A percentile compares a stretch with the other conserved stretches of the same genome.
Evolutionary conservation across 2,797 vertebrate species (phyloP).

Genomic region (Selene dorsalis): DNA sequence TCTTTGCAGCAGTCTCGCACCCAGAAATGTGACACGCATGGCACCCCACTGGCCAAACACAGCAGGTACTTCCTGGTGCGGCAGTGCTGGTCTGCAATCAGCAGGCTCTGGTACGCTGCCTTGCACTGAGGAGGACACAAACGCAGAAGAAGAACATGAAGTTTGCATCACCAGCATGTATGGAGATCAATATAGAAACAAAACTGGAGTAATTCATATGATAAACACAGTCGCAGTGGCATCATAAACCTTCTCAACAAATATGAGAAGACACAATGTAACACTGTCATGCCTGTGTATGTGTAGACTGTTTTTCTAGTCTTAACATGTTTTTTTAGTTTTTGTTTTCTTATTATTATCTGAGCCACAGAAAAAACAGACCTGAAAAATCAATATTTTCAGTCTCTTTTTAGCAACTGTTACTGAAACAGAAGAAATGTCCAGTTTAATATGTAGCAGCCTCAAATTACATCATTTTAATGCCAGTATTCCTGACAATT

Average conservation of each 20-base stretch:
- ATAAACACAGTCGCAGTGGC: not conserved
- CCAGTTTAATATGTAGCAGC: no score
- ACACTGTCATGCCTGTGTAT: not conserved
- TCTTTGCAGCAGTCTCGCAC: conserved; percentile 96
- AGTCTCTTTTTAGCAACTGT: no score
- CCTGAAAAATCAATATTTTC: no score
- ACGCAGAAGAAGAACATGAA: not conserved
- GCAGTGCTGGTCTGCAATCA: conserved; percentile 96
- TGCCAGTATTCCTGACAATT: no score
- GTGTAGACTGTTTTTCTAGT: no score
- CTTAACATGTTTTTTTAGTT: no score
- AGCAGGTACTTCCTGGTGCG: conserved; percentile 94
- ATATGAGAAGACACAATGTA: not conserved
- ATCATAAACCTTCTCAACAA: not conserved
- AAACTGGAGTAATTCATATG: not conserved
- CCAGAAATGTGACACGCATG: conserved; percentile 96
- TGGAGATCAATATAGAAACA: no score
- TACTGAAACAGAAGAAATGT: no score
- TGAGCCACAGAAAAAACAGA: no score
- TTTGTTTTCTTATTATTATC: no score
- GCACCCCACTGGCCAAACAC: conserved; percentile 95
- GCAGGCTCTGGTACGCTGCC: conserved; percentile 93
- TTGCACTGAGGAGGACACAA: conserved; percentile 85
- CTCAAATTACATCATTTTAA: no score
- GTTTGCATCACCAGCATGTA: not conserved